Evolutionary conservation across 1,140 invertebrate species (phyloP), one percentile per base, ranked within the genome.

Genomic region (Drosophila leontia): DNA sequence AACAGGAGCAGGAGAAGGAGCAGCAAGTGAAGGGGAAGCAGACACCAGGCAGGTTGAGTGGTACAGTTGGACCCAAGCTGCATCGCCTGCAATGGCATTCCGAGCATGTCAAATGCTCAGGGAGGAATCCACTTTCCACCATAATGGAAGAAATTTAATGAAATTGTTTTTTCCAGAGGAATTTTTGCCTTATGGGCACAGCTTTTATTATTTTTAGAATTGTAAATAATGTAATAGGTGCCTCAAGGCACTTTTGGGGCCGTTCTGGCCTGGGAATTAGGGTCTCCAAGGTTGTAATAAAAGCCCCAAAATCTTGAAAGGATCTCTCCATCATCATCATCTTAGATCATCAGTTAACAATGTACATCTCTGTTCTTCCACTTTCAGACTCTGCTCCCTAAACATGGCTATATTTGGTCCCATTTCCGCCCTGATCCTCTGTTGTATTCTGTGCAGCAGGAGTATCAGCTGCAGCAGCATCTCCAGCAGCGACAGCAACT

Each of bases 51-150:
- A 70, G 67, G 63, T 70, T 68, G 67, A 29, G n/a, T 15, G 62
- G 82, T 86, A 85, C 82, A 85, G 82, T 82, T 56, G 78, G 29
- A 63, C 8, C 44, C 77, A 85, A 80, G 60, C 44, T 39, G 34
- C 7, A 19, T 48, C 55, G 39, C 11, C 45, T 35, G 13, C 7
- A 15, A 41, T 69, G 17, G 42, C 48, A 80, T 80, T 80, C 76
- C 78, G 3, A 39, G 42, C 48, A n/a, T 50, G 53, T 56, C 58
- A 35, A 41, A 41, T 34, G 35, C 15, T 17, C 35, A 17, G 29
- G 17, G 15, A 50, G 19, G 3, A 29, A 29, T 29, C 26, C 23
- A 23, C 23, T 23, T 23, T 23, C 23, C 23, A 23, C 23, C 23
- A 23, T 23, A 23, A 23, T 23, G 23, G 23, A 23, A 23, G 23